Base-by-base conservation (phyloP, 2,797 vertebrate species). In the Champsocephalus gunnari region DNA sequence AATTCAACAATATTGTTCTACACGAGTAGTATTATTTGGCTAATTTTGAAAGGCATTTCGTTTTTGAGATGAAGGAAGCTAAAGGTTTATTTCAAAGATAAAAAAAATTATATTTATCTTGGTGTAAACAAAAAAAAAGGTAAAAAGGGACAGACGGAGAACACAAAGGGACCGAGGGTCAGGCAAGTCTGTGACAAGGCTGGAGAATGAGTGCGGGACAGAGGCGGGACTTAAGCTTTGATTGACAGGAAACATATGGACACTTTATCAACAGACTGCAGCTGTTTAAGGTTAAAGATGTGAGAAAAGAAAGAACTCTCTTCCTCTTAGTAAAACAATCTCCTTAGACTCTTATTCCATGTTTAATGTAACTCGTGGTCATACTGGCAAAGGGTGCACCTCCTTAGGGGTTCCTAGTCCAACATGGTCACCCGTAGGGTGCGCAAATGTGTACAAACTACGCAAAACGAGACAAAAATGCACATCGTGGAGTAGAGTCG, bases 361-460 rank as follows among this genome's bases (percentile, higher is more conserved):
- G 55, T 72, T 34, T 61, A 48, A 38, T 41, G 51, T 50, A 72
- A 19, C 8, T 53, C 38, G 68, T 72, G 61, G 74, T 77, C 80
- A 66, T 66, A 83, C 84, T 88, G 87, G 87, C 66, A 80, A 76
- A 82, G 57, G 63, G 34, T 79, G 71, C 71, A 85, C 84, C 82
- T 73, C 87, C 83, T 82, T 84, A 80, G 82, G 85, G 70, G 82
- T 86, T 82, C 71, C 80, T 75, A 61, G 80, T 87, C 63, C 79
- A 81, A 68, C 24, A 70, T 34, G 16, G 72, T 87, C 87, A 90
- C 80, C 79, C 82, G 85, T 80, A 79, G 83, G 83, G 78, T 87
- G 87, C 56, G 65, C 80, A 66, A 81, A 21, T 68, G 71, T 79
- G 74, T 79, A 84, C 71, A 81, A 83, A 75, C n/a, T 14, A 78